Conservation (phyloP, 2,797 vertebrate species). For the Chiroxiphia lanceolata region DNA sequence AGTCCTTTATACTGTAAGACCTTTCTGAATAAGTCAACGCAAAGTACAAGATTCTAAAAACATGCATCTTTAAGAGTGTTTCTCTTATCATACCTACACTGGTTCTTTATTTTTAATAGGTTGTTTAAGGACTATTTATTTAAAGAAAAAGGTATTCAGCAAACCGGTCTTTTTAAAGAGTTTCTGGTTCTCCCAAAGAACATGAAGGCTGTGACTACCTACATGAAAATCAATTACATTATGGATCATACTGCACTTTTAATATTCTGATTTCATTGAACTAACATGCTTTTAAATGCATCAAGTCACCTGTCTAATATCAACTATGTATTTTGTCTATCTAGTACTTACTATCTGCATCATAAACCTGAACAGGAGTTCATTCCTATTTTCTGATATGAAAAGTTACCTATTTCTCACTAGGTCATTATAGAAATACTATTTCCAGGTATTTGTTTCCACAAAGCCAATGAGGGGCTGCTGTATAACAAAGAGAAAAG, state of each 20-base stretch:
- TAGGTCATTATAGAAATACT: neutral
- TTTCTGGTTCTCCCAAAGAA: neutral
- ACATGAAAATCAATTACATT: neutral
- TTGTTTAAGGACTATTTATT: neutral
- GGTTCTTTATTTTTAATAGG: neutral
- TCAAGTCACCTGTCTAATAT: neutral
- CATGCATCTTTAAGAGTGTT: neutral
- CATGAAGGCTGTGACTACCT: neutral
- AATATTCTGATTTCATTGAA: neutral
- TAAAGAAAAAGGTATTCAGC: neutral
- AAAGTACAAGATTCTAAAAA: conserved; percentile 5
- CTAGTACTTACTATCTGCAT: neutral
- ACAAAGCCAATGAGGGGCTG: neutral
- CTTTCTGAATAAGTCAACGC: neutral
- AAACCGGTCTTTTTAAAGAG: neutral
- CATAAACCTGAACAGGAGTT: neutral
- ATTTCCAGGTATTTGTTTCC: neutral
- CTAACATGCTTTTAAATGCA: neutral
- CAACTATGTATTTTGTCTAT: neutral
- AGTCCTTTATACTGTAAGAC: neutral
- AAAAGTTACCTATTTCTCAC: neutral
- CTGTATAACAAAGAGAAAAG: neutral
- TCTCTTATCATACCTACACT: neutral
- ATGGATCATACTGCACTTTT: neutral
- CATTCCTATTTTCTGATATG: neutral